Evolutionary conservation across 2,888 invertebrate genomes (phyloP), one percentile per base, ranked within the genome.

Genomic region (Orthosia incerta): DNA sequence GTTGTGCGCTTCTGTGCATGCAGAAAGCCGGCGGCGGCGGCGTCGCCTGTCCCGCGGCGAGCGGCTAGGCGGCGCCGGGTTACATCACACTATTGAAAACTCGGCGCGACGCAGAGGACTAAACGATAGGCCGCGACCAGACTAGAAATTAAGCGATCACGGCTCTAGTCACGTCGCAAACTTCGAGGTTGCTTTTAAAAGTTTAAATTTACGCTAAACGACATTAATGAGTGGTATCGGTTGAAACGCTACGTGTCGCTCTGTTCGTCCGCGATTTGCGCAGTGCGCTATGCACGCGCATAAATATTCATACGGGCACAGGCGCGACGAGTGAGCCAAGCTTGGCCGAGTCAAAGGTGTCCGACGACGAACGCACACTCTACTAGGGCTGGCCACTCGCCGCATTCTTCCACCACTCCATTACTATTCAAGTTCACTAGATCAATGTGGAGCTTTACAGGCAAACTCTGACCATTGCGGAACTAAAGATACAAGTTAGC

Each of bases 61-160:
- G 20, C 5, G 13, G 53, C 53, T 13, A 20, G 20, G 88, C 89
- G 95, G 95, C 95, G 96, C 95, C 95, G 89, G 86, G 90, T 96
- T 95, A 94, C 95, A 94, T 95, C 94, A 96, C 88, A 82, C 89
- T 88, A 93, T 94, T 93, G 94, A 95, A 95, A 95, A 93, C 93
- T 94, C 89, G 91, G 87, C 90, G 92, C 91, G 92, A 91, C 89
- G 83, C 85, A 86, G 88, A 89, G 89, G 90, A 91, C 91, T 91
- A 94, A 93, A 91, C 89, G 73, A 87, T 86, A 88, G 86, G 86
- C 86, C 90, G 91, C 91, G 93, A 91, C 89, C 88, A 86, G 93
- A 94, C 93, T 94, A 80, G 76, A 88, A 94, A 94, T 91, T 87
- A 91, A 90, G 82, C 76, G 64, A 80, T 86, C 80, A 83, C 78